Conservation (phyloP, 2,113 vertebrate genomes). For the Toxotes jaculatrix region DNA sequence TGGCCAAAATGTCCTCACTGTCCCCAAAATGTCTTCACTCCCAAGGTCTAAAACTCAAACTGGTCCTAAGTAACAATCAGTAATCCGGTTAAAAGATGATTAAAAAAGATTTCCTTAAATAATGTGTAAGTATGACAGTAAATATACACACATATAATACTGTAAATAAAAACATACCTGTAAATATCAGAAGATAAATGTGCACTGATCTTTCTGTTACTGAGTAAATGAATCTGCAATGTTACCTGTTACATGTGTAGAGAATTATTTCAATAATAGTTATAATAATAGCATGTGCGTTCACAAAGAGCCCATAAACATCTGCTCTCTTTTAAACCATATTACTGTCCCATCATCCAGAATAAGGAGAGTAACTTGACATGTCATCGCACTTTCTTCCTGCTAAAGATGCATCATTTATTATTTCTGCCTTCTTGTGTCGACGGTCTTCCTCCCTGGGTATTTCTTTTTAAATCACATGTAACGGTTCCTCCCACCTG, state of each 20-base stretch:
- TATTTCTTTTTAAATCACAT: neutral
- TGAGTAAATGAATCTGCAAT: neutral
- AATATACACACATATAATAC: neutral
- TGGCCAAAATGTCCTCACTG: no score
- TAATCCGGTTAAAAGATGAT: neutral
- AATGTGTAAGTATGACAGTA: neutral
- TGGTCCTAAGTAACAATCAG: neutral
- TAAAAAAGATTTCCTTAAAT: no score
- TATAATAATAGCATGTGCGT: no score
- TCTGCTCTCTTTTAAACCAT: no score
- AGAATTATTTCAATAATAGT: neutral
- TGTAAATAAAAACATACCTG: constrained; percentile 29
- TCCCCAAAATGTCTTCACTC: no score
- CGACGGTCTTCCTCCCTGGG: neutral
- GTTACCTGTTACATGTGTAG: neutral
- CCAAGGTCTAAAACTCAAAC: neutral
- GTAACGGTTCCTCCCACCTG: neutral
- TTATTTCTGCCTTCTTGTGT: neutral
- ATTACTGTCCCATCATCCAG: no score
- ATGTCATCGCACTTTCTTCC: neutral
- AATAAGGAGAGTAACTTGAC: no score
- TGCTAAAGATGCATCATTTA: neutral
- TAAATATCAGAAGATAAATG: constrained; percentile 17
- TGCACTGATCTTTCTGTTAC: neutral
- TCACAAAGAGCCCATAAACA: no score